phyloP scores from a whole-genome alignment of 1,140 invertebrate genomes.

The Geopemphigus sp. region DNA sequence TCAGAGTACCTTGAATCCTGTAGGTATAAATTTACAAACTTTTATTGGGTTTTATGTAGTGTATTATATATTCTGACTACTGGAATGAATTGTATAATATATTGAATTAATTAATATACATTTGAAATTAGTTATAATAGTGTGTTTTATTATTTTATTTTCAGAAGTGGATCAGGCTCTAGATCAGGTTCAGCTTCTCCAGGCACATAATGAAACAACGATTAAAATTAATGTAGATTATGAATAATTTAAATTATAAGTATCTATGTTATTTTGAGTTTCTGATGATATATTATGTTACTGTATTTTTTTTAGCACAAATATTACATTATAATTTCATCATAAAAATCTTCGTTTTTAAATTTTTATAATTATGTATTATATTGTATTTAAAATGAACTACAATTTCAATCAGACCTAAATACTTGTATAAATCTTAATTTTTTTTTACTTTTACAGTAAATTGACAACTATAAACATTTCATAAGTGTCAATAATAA shows the following conservation, averaged over 20 bases:
- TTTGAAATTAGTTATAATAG: not conserved
- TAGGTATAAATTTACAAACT: no score
- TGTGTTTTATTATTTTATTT: not conserved
- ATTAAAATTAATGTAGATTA: not conserved
- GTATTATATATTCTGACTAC: no score
- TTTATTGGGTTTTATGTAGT: no score
- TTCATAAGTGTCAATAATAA: no score
- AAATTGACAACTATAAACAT: no score
- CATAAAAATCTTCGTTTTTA: not conserved
- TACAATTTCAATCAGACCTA: not conserved
- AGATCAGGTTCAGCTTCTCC: conserved; percentile 52
- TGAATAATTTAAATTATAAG: not conserved
- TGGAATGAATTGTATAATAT: not conserved
- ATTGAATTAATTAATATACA: not conserved
- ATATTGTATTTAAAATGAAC: not conserved
- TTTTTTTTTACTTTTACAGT: no score
- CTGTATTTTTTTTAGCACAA: not conserved
- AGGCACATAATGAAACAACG: not conserved
- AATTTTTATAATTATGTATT: not conserved
- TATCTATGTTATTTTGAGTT: conserved; percentile 2
- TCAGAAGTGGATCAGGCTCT: conserved; percentile 55
- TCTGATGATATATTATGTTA: not conserved
- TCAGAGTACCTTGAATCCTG: no score
- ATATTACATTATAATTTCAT: not conserved
- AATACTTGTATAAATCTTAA: not conserved